phyloP scores from a whole-genome alignment of 1,140 invertebrate genomes.

The Propsilocerus akamusi region DNA sequence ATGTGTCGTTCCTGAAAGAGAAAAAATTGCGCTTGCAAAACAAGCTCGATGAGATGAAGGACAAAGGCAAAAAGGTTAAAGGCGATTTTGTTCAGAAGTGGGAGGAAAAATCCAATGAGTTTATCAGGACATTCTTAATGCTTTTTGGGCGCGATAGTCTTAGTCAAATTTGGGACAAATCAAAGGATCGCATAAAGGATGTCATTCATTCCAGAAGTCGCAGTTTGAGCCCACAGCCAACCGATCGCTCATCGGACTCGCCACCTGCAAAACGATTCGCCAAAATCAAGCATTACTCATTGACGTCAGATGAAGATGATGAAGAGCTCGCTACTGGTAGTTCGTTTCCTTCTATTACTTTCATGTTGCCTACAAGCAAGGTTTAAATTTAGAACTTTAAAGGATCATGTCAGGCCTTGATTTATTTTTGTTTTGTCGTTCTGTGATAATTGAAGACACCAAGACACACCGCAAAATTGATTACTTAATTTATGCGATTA shows the following conservation, averaged over 20 bases:
- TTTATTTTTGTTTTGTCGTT: too few relatives aligned
- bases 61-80: constrained; percentile 73
- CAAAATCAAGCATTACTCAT: background rate
- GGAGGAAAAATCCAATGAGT: constrained; percentile 92
- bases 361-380: background rate
- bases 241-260: background rate
- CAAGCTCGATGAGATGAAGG: constrained; percentile 87
- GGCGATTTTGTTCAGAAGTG: constrained; percentile 84
- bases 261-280: background rate
- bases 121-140: constrained; percentile 84
- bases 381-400: too few relatives aligned
- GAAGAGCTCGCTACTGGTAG: background rate
- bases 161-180: constrained; percentile 78
- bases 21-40: constrained; percentile 87
- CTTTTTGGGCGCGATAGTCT: constrained; percentile 78
- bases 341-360: background rate
- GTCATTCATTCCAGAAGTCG: too few relatives aligned
- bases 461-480: too few relatives aligned
- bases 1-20: constrained; percentile 93
- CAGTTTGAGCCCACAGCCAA: constrained; percentile 49
- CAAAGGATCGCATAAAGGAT: constrained; percentile 70
- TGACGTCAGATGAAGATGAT: background rate
- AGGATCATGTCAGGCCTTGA: too few relatives aligned
- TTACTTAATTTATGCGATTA: too few relatives aligned
- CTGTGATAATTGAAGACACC: too few relatives aligned